These are phyloP conservation scores for Lepidonotus clava DNA, from an alignment of 2,888 invertebrate genomes.

Conservation along the genomic window DNA sequence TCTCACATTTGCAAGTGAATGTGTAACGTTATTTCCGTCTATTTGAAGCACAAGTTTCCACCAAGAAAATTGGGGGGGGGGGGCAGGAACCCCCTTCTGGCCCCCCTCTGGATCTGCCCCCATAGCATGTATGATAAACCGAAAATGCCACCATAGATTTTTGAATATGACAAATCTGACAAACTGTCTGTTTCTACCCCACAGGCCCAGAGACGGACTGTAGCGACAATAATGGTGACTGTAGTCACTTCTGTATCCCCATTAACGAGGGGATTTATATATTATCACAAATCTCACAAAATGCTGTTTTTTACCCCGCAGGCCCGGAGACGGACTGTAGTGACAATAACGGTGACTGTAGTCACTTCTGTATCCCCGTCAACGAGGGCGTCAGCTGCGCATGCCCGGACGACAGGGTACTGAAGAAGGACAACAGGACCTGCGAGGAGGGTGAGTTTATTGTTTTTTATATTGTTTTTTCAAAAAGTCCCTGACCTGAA, in stretches of 20 bases:
- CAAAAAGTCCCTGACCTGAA: not conserved
- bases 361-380: conserved; percentile 56
- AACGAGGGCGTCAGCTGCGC: conserved; percentile 26
- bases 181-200: not conserved
- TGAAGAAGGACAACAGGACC: conserved; percentile 35
- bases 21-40: no score
- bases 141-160: no score
- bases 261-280: no score
- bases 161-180: no score
- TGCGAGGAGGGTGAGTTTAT: conserved; percentile 33
- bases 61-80: no score
- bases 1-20: no score
- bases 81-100: no score
- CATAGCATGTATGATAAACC: no score
- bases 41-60: no score
- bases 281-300: no score
- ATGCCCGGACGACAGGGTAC: conserved; percentile 41
- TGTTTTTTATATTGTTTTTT: no score
- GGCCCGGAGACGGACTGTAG: conserved; percentile 34
- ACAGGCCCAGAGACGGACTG: conserved; percentile 40
- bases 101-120: no score
- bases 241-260: conserved; percentile 56
- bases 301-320: not conserved
- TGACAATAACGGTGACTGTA: conserved; percentile 47
- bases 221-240: conserved; percentile 35